Conservation (phyloP, 2,888 invertebrate species). For the Phortica magna region DNA sequence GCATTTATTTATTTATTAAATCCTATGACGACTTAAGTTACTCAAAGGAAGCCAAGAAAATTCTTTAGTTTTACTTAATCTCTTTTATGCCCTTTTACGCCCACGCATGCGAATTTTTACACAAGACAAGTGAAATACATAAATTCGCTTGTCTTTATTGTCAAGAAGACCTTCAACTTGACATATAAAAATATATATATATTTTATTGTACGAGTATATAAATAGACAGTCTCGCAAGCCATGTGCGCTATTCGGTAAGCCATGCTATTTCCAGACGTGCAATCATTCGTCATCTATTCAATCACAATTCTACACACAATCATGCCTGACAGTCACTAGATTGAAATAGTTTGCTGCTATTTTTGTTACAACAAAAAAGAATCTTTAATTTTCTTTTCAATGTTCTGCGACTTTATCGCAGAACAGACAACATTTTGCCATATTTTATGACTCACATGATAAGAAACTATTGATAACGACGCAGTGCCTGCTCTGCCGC, state of each 20-base stretch:
- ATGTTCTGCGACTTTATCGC: no score
- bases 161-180: conserved; percentile 19
- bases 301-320: not conserved
- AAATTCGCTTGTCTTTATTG: not conserved
- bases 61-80: not conserved
- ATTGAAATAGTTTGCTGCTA: not conserved
- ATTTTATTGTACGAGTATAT: no score
- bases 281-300: not conserved
- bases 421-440: conserved; percentile 29
- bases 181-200: conserved; percentile 12
- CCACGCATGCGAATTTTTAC: conserved; percentile 12
- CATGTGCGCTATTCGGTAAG: no score
- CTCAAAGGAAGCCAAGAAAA: conserved; percentile 52
- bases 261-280: no score
- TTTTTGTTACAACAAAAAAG: no score
- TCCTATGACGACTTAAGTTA: conserved; percentile 55
- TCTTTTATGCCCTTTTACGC: not conserved
- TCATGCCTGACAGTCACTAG: not conserved
- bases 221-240: no score
- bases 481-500: not conserved
- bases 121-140: not conserved
- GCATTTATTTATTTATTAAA: conserved; percentile 33
- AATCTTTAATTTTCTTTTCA: no score
- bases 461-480: conserved; percentile 57
- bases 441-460: conserved; percentile 60